phyloP scores from a whole-genome alignment of 2,888 invertebrate genomes.

The Campopleginae sp. region DNA sequence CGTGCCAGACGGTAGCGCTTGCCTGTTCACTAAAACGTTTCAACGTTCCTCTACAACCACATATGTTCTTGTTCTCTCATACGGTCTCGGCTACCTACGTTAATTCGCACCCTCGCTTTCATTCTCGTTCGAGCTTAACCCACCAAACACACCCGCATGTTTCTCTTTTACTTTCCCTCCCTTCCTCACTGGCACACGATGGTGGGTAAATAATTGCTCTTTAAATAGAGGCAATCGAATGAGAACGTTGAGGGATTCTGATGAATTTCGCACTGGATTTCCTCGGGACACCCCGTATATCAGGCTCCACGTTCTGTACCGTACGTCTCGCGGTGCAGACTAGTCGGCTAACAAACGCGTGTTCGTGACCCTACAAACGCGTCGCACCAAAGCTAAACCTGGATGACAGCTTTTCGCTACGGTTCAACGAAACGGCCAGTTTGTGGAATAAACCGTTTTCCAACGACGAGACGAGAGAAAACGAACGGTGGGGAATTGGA shows the following conservation, averaged over 20 bases:
- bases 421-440: conserved; percentile 66
- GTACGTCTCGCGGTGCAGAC: conserved; percentile 49
- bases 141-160: conserved; percentile 50
- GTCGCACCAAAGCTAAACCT: conserved; percentile 64
- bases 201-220: neutral
- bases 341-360: conserved; percentile 60
- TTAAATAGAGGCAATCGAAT: neutral
- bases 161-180: conserved; percentile 6
- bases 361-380: conserved; percentile 63
- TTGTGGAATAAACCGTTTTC: conserved; percentile 68
- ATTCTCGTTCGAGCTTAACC: conserved; percentile 61
- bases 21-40: conserved; percentile 47
- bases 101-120: conserved; percentile 62
- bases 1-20: conserved; percentile 74
- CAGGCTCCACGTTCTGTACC: neutral
- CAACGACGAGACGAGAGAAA: conserved; percentile 52
- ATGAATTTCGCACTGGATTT: neutral
- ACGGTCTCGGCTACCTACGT: conserved; percentile 40
- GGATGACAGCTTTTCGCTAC: conserved; percentile 67
- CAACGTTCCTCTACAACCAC: conserved; percentile 45
- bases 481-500: conserved; percentile 41
- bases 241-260: too few relatives aligned
- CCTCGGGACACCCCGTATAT: conserved; percentile 13
- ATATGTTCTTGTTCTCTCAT: conserved; percentile 61
- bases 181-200: conserved; percentile 18